Conservation (phyloP, 2,888 invertebrate species). For the Patella depressa region DNA sequence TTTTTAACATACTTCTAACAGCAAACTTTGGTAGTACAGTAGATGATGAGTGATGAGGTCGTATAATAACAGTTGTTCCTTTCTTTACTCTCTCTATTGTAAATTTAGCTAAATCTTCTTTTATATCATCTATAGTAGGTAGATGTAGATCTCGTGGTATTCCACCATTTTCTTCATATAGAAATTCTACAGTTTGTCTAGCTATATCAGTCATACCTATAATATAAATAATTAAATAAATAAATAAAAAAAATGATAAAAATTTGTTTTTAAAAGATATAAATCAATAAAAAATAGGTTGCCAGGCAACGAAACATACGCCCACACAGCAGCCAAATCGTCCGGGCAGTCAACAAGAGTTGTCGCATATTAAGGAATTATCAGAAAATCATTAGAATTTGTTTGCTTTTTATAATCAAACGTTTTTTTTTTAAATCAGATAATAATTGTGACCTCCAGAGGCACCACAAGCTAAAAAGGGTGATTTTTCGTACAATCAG, state of each 20-base stretch:
- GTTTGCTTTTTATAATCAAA: too few species aligned
- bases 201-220: slow-evolving; percentile 72
- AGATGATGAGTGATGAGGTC: slow-evolving; percentile 51
- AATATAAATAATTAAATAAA: neutral
- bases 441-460: too few species aligned
- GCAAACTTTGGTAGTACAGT: slow-evolving; percentile 67
- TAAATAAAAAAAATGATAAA: neutral
- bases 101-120: slow-evolving; percentile 70
- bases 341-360: too few species aligned
- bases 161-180: slow-evolving; percentile 72
- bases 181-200: slow-evolving; percentile 71
- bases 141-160: slow-evolving; percentile 71
- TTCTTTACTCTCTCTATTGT: slow-evolving; percentile 69
- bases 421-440: too few species aligned
- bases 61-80: slow-evolving; percentile 69
- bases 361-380: too few species aligned
- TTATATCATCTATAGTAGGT: slow-evolving; percentile 71
- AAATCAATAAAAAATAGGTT: too few species aligned
- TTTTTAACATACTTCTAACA: slow-evolving; percentile 69
- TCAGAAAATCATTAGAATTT: too few species aligned
- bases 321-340: too few species aligned
- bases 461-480: too few species aligned
- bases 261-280: neutral
- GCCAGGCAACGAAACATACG: too few species aligned
- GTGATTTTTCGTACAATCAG: too few species aligned